Evolutionary conservation across 2,888 invertebrate species (phyloP).

Genomic region (Drosophila nigritarsus): DNA sequence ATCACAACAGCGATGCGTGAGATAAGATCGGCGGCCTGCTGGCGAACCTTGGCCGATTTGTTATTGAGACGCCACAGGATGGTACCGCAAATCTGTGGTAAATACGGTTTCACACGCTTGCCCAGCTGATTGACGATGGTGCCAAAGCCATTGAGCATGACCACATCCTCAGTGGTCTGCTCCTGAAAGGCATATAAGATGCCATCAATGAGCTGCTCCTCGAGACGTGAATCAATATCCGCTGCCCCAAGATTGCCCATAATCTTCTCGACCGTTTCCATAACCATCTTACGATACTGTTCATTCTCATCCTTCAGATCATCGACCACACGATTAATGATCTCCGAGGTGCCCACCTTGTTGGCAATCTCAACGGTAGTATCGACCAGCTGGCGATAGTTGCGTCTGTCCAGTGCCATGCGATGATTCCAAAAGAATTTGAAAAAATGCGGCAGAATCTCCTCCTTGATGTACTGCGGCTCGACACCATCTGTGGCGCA

Average conservation of each 20-base stretch:
- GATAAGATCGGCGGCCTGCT: constrained; percentile 99
- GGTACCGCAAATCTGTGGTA: constrained; percentile 99
- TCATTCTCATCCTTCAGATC: constrained; percentile 99
- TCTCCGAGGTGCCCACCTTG: constrained; percentile 99
- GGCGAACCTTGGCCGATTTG: constrained; percentile 99
- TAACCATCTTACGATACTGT: constrained; percentile 99
- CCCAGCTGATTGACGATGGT: constrained; percentile 99
- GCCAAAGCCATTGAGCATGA: constrained; percentile 99
- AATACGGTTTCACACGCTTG: constrained; percentile 98
- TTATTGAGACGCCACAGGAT: constrained; percentile 99
- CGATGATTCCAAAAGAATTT: constrained; percentile 99
- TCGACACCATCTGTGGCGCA: constrained; percentile 99
- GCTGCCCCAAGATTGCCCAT: constrained; percentile 98
- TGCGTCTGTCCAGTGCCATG: constrained; percentile 99
- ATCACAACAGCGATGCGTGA: constrained; percentile 99
- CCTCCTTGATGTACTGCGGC: constrained; percentile 99
- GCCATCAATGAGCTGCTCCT: constrained; percentile 99
- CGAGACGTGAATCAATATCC: constrained; percentile 98
- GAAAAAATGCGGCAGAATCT: constrained; percentile 99
- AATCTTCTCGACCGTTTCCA: constrained; percentile 99
- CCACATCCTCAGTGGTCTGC: constrained; percentile 99
- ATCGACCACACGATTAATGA: constrained; percentile 98
- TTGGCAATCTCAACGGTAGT: constrained; percentile 99
- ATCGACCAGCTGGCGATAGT: constrained; percentile 98
- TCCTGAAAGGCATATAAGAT: constrained; percentile 99